These are phyloP conservation scores for Drosophila parthenogenetica DNA, from an alignment of 2,888 invertebrate species.

Conservation along the genomic window DNA sequence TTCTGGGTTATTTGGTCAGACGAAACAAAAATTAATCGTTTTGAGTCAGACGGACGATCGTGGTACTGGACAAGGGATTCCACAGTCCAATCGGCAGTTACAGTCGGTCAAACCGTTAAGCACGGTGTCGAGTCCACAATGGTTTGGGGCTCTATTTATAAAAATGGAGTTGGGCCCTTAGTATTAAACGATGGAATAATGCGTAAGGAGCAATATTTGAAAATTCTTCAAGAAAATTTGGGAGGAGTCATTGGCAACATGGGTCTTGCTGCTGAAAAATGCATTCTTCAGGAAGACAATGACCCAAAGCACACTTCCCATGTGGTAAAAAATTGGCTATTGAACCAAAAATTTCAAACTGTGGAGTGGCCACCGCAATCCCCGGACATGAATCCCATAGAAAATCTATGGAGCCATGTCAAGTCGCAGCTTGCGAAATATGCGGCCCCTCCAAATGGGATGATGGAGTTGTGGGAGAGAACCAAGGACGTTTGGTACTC, in stretches of 20 bases:
- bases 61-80: conserved; percentile 9
- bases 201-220: conserved; percentile 2
- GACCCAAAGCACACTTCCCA: neutral
- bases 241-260: neutral
- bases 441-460: conserved; percentile 16
- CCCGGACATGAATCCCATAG: conserved; percentile 35
- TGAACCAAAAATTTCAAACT: neutral
- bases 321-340: neutral
- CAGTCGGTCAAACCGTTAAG: conserved; percentile 2
- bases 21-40: too few species aligned
- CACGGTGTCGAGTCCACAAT: conserved; percentile 2
- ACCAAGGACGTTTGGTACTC: neutral
- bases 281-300: neutral
- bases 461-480: conserved; percentile 2
- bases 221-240: neutral
- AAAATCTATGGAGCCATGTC: conserved; percentile 25
- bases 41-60: conserved; percentile 3
- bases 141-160: neutral
- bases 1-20: conserved; percentile 1
- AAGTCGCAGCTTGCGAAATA: conserved; percentile 24
- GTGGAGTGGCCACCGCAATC: conserved; percentile 35
- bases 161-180: neutral
- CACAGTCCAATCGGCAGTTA: neutral
- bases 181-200: neutral
- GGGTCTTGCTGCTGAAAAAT: conserved; percentile 3